These are phyloP conservation scores for Hyposoter didymator DNA, from an alignment of 2,888 invertebrate species.

Conservation along the genomic window DNA sequence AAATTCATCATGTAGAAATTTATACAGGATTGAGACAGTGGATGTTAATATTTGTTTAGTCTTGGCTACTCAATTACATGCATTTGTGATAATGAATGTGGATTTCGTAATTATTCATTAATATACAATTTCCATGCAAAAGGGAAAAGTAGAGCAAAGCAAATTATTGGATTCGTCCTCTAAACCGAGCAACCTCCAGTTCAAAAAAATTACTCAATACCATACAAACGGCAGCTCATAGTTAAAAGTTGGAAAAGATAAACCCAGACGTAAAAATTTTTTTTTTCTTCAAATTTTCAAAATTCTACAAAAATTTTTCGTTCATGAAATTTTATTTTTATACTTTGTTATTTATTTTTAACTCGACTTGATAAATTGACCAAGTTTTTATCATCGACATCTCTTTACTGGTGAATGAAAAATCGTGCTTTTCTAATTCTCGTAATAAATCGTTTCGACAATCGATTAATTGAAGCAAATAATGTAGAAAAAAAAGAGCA, in stretches of 20 bases:
- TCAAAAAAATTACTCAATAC: too few species aligned
- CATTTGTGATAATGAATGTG: not conserved
- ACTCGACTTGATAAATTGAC: not conserved
- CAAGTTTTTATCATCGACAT: not conserved
- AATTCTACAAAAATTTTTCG: not conserved
- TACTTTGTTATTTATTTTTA: not conserved
- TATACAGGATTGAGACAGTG: not conserved
- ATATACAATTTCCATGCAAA: not conserved
- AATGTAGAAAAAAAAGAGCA: slow-evolving; percentile 25
- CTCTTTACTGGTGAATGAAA: not conserved
- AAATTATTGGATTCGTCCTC: too few species aligned
- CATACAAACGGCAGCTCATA: too few species aligned
- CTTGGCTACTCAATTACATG: not conserved
- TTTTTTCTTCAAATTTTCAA: not conserved
- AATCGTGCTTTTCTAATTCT: slow-evolving; percentile 4
- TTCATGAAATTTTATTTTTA: not conserved
- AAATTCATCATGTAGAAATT: slow-evolving; percentile 42
- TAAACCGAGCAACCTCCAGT: too few species aligned
- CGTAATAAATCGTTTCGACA: slow-evolving; percentile 19
- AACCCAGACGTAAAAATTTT: too few species aligned
- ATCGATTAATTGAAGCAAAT: slow-evolving; percentile 14
- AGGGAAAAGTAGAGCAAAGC: too few species aligned
- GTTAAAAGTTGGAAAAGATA: too few species aligned
- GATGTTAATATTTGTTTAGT: slow-evolving; percentile 1
- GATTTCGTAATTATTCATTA: not conserved